Evolutionary conservation across 2,888 invertebrate species (phyloP).

Genomic region (Philonicus albiceps): DNA sequence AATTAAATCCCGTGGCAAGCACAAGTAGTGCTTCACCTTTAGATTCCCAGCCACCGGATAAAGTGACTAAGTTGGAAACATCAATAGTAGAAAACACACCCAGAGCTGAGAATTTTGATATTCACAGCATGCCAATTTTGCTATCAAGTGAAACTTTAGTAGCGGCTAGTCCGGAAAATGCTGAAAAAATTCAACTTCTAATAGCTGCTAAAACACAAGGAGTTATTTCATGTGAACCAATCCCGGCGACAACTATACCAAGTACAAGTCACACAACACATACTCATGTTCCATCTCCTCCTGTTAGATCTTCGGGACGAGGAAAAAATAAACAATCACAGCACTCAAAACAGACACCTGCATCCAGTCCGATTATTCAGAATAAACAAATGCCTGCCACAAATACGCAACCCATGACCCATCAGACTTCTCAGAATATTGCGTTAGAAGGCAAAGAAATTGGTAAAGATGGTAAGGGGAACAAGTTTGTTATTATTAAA

Average conservation of each 20-base stretch:
- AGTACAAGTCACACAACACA: neutral
- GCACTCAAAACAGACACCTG: neutral
- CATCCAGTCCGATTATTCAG: neutral
- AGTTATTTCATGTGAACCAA: neutral
- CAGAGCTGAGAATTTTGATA: slow-evolving; percentile 66
- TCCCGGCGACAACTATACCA: slow-evolving; percentile 24
- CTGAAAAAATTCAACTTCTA: slow-evolving; percentile 74
- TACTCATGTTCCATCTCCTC: neutral
- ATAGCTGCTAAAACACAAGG: slow-evolving; percentile 54
- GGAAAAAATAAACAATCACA: neutral
- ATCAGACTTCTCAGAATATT: slow-evolving; percentile 50
- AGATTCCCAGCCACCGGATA: slow-evolving; percentile 48
- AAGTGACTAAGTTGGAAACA: slow-evolving; percentile 51
- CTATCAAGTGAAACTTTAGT: slow-evolving; percentile 71
- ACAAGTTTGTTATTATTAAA: slow-evolving; percentile 58
- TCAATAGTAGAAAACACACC: slow-evolving; percentile 41
- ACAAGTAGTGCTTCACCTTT: neutral
- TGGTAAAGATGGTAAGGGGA: slow-evolving; percentile 56
- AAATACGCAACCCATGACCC: neutral
- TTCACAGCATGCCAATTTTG: slow-evolving; percentile 80
- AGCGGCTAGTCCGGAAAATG: slow-evolving; percentile 69
- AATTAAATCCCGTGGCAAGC: slow-evolving; percentile 47
- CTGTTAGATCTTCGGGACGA: neutral
- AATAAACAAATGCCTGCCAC: neutral
- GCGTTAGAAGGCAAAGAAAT: slow-evolving; percentile 52